Percentiles rank a stretch among this genome's conserved stretches.
phyloP scores from a whole-genome alignment of 2,888 invertebrate genomes.

The Tipula unca region DNA sequence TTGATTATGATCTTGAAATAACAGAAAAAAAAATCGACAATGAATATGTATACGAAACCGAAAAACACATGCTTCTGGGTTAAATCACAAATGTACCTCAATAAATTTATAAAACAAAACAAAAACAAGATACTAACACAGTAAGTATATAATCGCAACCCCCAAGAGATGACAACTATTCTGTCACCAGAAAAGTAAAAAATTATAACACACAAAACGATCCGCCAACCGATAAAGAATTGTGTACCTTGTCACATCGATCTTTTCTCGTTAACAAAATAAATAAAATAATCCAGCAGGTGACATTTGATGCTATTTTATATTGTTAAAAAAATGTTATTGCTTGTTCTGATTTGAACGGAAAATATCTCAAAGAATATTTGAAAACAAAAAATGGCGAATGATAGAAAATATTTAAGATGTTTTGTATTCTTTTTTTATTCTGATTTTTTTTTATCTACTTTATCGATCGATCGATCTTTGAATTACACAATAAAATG shows the following conservation, averaged over 20 bases:
- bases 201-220: not conserved
- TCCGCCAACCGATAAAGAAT: not conserved
- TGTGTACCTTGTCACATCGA: slow-evolving; percentile 19
- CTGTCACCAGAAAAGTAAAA: slow-evolving; percentile 8
- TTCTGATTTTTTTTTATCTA: not conserved
- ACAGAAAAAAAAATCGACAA: not conserved
- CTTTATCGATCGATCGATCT: not conserved
- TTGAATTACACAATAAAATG: not conserved
- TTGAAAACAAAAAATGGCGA: not conserved
- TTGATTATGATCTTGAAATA: not conserved
- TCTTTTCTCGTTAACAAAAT: not conserved
- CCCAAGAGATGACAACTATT: slow-evolving; percentile 20
- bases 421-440: not conserved
- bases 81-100: not conserved
- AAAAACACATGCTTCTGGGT: slow-evolving; percentile 20
- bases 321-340: not conserved
- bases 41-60: not conserved
- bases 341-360: not conserved
- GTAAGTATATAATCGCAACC: slow-evolving; percentile 1
- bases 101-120: slow-evolving; percentile 9
- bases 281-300: slow-evolving; percentile 17
- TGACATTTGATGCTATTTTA: slow-evolving; percentile 22
- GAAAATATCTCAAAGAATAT: not conserved
- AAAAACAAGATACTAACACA: not conserved
- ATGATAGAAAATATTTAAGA: not conserved